Evolutionary conservation across 2,113 vertebrate genomes (phyloP).

Genomic region (Platysteira castanea): DNA sequence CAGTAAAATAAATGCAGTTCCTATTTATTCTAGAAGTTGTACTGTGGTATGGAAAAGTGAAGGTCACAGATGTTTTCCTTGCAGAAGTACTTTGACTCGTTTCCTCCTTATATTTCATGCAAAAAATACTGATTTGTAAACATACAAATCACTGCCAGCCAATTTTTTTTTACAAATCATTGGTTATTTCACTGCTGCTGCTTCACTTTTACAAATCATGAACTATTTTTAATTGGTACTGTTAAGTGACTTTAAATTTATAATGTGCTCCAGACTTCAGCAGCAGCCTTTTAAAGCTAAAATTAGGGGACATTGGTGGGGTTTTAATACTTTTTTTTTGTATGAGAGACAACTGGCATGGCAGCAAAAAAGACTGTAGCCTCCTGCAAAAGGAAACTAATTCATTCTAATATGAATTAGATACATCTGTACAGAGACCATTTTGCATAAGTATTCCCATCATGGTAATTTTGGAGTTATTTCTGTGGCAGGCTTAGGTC

Average conservation of each 20-base stretch:
- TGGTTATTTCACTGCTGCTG: neutral
- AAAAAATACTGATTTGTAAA: neutral
- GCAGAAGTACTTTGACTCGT: neutral
- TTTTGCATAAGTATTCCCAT: neutral
- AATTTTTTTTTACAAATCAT: neutral
- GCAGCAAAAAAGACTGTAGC: neutral
- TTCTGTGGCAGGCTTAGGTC: neutral
- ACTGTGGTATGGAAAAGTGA: neutral
- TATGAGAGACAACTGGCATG: neutral
- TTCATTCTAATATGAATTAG: neutral
- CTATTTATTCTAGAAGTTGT: neutral
- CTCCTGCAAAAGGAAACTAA: neutral
- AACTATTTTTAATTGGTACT: neutral
- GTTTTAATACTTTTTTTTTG: neutral
- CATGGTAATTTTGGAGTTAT: neutral
- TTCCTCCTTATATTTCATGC: neutral
- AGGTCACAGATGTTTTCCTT: neutral
- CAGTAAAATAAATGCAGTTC: neutral
- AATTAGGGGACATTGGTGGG: neutral
- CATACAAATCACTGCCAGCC: neutral
- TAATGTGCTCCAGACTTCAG: neutral
- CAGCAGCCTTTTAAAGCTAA: neutral
- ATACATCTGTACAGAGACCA: neutral
- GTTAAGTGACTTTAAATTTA: neutral
- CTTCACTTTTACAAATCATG: neutral